Percentiles rank a stretch among this genome's conserved stretches.
These are phyloP conservation scores for Apoderus coryli DNA, from an alignment of 2,888 invertebrate genomes.

Conservation along the genomic window DNA sequence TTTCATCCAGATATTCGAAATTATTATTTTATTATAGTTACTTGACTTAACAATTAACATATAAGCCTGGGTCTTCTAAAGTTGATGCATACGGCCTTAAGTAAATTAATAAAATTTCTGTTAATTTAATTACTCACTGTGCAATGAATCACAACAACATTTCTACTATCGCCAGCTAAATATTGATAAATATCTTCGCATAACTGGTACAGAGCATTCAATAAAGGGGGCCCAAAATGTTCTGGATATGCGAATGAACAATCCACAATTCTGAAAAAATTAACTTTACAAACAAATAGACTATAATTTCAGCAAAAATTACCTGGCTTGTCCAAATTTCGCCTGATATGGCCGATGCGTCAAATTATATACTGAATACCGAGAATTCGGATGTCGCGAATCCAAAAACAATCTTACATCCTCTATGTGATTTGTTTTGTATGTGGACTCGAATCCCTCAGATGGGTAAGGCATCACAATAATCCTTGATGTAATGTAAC, in stretches of 20 bases:
- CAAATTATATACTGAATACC: constrained; percentile 76
- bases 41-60: too few species aligned
- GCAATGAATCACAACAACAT: constrained; percentile 74
- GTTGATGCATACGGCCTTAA: too few species aligned
- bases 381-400: constrained; percentile 49
- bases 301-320: too few species aligned
- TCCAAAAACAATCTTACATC: constrained; percentile 75
- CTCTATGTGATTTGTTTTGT: constrained; percentile 84
- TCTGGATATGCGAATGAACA: constrained; percentile 52
- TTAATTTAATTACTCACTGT: constrained; percentile 43
- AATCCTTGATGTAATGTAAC: constrained; percentile 81
- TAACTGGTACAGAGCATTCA: constrained; percentile 67
- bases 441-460: constrained; percentile 86
- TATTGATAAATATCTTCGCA: constrained; percentile 82
- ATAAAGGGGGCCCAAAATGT: constrained; percentile 57
- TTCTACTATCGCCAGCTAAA: constrained; percentile 65
- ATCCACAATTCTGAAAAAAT: constrained; percentile 48
- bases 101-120: too few species aligned
- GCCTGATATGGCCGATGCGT: constrained; percentile 43
- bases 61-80: too few species aligned
- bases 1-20: too few species aligned
- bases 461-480: constrained; percentile 92
- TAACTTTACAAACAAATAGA: too few species aligned
- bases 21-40: too few species aligned
- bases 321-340: constrained; percentile 41